Conservation (phyloP, 2,797 vertebrate species). For the Helostoma temminkii region DNA sequence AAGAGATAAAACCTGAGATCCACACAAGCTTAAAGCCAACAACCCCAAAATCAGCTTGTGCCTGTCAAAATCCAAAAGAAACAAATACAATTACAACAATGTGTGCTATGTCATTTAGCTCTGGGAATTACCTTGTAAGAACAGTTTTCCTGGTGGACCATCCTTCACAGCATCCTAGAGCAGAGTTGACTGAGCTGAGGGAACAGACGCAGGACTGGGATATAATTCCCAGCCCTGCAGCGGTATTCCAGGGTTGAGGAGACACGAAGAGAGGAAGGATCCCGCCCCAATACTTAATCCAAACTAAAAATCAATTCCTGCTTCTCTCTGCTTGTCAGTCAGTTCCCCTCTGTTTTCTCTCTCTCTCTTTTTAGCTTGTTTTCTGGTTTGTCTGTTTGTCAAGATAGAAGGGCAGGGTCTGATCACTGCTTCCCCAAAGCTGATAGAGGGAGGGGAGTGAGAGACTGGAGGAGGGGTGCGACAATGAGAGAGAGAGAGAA, state of each 20-base stretch:
- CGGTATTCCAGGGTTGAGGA: conserved; percentile 69
- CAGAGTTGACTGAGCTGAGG: conserved; percentile 52
- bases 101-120: conserved; percentile 5
- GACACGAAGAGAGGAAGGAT: conserved; percentile 35
- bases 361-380: conserved; percentile 47
- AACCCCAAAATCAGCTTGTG: conserved; percentile 3
- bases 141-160: conserved; percentile 98
- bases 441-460: conserved; percentile 67
- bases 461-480: conserved; percentile 67
- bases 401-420: conserved; percentile 71
- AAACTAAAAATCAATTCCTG: conserved; percentile 48
- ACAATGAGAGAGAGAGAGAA: conserved; percentile 63
- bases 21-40: not conserved
- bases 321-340: conserved; percentile 21
- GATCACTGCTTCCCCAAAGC: conserved; percentile 77
- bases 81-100: not conserved
- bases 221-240: conserved; percentile 76
- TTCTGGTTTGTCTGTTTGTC: conserved; percentile 63
- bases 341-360: conserved; percentile 26
- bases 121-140: conserved; percentile 90
- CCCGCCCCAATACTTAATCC: conserved; percentile 81
- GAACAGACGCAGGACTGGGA: conserved; percentile 65
- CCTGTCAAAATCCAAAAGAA: conserved; percentile 4
- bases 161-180: conserved; percentile 93
- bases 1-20: conserved; percentile 16